Base-by-base conservation (phyloP, 2,113 vertebrate species). In the Empidonax alnorum region DNA sequence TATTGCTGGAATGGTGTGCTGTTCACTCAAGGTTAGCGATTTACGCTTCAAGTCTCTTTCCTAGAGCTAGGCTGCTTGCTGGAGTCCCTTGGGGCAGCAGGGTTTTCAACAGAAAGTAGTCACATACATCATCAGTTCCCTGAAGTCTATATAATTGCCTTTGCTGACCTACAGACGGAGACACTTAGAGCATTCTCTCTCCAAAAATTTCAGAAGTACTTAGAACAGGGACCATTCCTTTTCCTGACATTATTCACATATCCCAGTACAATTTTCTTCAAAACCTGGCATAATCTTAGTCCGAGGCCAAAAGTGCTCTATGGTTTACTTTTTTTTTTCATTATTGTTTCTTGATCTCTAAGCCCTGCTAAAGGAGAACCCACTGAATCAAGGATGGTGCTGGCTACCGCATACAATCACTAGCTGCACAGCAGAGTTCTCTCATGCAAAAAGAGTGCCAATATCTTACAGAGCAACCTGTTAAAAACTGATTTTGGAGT, bases 41-140 rank as follows among this genome's bases (percentile, higher is more conserved):
- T 89, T 87, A 87, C 80, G 33, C 37, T 79, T 67, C 35, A 31
- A 25, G 56, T 56, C 69, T 78, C 61, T 49, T 49, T 89, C 71
- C 42, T 44, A 80, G 50, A 79, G 58, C n/a, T 49, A 28, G n/a
- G n/a, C n/a, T 78, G 41, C 74, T 63, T 85, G 63, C 72, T 80
- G 63, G 33, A 59, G 67, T 19, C 91, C 55, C 82, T 67, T 77
- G 75, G 39, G 91, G 47, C 72, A 85, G 16, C 46, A 77, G 19
- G 31, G 15, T 73, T 96, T 96, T 96, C 93, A 93, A 39, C 71
- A 90, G 65, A 78, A 97, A 88, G 83, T 81, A 65, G 56, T 81
- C 59, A 47, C 73, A 94, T 90, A 91, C 33, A 90, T 95, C 90
- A 96, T 24, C 27, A 52, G 67, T 44, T 67, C 63, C 75, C 73